Conservation (phyloP, 1,140 invertebrate genomes). For the Drosophila miranda region DNA sequence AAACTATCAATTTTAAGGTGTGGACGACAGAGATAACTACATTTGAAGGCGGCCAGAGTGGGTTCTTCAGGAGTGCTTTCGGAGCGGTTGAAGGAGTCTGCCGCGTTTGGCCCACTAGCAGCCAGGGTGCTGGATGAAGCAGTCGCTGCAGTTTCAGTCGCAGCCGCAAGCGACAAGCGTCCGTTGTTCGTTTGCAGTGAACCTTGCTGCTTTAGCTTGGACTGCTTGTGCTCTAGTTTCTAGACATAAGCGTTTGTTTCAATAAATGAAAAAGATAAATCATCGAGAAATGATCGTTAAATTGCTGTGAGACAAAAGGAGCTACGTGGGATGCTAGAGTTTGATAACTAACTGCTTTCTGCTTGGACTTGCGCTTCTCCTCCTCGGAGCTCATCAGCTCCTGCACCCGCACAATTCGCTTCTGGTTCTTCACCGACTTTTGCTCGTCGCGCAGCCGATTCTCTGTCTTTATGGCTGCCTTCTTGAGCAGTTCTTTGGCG, state of each 20-base stretch:
- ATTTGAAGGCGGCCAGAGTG: slow-evolving; percentile 68
- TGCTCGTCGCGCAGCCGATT: slow-evolving; percentile 90
- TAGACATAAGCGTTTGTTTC: slow-evolving; percentile 43
- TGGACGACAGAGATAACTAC: slow-evolving; percentile 55
- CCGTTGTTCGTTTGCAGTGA: slow-evolving; percentile 80
- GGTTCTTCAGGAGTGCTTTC: slow-evolving; percentile 77
- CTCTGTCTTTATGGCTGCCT: slow-evolving; percentile 86
- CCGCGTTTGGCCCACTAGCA: slow-evolving; percentile 40
- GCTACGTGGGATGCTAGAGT: slow-evolving; percentile 15
- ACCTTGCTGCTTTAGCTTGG: slow-evolving; percentile 80
- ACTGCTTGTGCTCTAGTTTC: slow-evolving; percentile 82
- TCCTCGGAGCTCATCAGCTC: slow-evolving; percentile 91
- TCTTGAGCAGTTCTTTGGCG: slow-evolving; percentile 89
- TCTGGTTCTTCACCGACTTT: slow-evolving; percentile 89
- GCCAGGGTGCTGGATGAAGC: slow-evolving; percentile 53
- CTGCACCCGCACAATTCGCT: slow-evolving; percentile 89
- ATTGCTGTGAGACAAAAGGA: slow-evolving; percentile 19
- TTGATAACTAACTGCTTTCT: slow-evolving; percentile 72
- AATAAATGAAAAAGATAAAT: slow-evolving; percentile 44
- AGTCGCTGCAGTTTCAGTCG: slow-evolving; percentile 36
- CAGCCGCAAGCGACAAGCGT: slow-evolving; percentile 63
- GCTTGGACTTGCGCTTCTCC: slow-evolving; percentile 88
- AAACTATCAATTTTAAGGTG: slow-evolving; percentile 36
- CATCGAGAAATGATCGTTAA: slow-evolving; percentile 55
- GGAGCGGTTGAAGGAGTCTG: slow-evolving; percentile 70